Evolutionary conservation across 2,888 invertebrate species (phyloP).

Genomic region (Drosophila neotestacea): DNA sequence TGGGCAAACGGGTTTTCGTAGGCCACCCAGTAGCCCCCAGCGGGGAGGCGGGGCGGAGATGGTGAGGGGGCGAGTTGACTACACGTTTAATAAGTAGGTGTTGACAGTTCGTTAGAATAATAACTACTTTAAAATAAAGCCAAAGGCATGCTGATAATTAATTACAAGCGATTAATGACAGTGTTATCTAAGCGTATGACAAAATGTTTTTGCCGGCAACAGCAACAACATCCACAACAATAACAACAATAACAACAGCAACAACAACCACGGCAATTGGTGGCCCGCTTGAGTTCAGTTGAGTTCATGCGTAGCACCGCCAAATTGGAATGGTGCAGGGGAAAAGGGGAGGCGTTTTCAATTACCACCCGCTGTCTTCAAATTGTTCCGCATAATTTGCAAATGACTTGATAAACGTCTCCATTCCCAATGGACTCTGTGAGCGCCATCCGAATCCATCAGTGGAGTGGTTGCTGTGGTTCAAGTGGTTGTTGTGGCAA

Average conservation of each 20-base stretch:
- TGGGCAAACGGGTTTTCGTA: conserved; percentile 40
- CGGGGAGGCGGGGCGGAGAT: not conserved
- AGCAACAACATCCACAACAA: conserved; percentile 1
- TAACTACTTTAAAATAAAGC: conserved; percentile 70
- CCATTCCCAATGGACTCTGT: conserved; percentile 1
- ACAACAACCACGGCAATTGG: conserved; percentile 12
- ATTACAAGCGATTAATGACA: conserved; percentile 73
- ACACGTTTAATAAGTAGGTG: conserved; percentile 63
- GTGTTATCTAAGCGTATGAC: conserved; percentile 68
- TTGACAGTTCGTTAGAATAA: conserved; percentile 75
- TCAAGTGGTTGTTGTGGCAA: conserved; percentile 29
- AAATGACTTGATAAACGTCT: conserved; percentile 54
- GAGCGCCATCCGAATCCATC: conserved; percentile 10
- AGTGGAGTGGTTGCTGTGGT: conserved; percentile 25
- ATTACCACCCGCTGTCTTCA: conserved; percentile 28
- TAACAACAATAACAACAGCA: conserved; percentile 4
- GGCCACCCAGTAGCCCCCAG: conserved; percentile 52
- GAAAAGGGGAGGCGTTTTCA: conserved; percentile 18
- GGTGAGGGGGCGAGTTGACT: conserved; percentile 9
- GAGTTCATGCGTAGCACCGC: conserved; percentile 52
- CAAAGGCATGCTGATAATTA: conserved; percentile 61
- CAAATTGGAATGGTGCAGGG: not conserved
- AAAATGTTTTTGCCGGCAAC: conserved; percentile 46
- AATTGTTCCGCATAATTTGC: conserved; percentile 62
- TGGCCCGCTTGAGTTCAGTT: conserved; percentile 59